These are phyloP conservation scores for Rattus norvegicus DNA, from an alignment of 2,113 vertebrate species.

Conservation along the genomic window DNA sequence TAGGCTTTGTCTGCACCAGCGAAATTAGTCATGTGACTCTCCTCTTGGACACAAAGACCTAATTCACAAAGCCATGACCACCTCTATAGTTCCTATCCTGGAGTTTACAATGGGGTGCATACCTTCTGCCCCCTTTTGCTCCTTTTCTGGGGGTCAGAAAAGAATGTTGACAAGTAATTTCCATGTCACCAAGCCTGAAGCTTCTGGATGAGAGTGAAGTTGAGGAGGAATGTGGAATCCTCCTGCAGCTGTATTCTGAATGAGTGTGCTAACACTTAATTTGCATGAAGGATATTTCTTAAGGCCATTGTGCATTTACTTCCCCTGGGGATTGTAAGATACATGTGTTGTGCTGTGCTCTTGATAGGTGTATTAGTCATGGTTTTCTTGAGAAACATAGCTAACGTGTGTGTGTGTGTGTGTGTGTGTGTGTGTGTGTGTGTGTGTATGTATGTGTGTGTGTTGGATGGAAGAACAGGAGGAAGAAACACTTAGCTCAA, in stretches of 20 bases:
- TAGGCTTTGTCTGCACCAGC: not conserved
- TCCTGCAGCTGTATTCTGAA: not conserved
- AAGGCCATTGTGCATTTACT: not conserved
- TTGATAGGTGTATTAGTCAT: not conserved
- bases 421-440: not conserved
- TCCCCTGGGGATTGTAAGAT: not conserved
- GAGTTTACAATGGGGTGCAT: not conserved
- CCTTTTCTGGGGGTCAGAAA: not conserved
- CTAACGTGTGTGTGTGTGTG: not conserved
- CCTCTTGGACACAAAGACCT: not conserved
- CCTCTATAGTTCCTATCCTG: not conserved
- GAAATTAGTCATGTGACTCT: not conserved
- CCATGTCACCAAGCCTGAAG: not conserved
- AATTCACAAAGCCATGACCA: not conserved
- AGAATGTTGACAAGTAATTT: not conserved
- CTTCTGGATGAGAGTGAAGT: not conserved
- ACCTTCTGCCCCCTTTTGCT: not conserved
- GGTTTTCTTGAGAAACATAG: conserved; percentile 16
- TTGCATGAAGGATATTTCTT: not conserved
- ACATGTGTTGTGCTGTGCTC: not conserved
- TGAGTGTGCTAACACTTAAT: not conserved
- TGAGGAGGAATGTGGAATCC: not conserved
- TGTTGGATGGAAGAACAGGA: too few relatives aligned
- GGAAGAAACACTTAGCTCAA: not conserved
- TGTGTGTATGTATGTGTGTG: not conserved